Conservation (phyloP, 2,888 invertebrate genomes). For the Cerastoderma edule region DNA sequence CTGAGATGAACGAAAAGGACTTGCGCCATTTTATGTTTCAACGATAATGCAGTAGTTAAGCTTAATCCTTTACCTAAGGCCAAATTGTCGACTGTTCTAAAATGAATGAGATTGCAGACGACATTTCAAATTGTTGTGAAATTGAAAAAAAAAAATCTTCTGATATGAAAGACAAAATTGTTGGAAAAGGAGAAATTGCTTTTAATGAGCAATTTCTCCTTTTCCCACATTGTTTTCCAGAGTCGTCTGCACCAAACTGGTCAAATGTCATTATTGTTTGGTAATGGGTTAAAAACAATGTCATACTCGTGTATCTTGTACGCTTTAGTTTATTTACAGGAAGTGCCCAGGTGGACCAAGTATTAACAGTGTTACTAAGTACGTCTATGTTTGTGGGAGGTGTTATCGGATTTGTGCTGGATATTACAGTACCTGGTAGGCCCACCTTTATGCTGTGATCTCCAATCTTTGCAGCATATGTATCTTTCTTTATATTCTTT, state of each 20-base stretch:
- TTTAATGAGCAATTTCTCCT: neutral
- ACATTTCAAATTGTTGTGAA: no score
- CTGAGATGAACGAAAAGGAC: no score
- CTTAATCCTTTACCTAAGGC: no score
- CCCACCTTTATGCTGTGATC: neutral
- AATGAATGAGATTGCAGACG: no score
- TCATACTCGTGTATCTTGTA: neutral
- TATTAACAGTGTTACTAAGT: slow-evolving; percentile 70
- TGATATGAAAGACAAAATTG: neutral
- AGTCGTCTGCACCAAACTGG: neutral
- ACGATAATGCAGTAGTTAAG: no score
- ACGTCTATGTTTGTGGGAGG: slow-evolving; percentile 83
- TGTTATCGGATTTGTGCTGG: slow-evolving; percentile 81
- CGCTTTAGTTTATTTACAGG: slow-evolving; percentile 26
- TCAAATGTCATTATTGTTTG: neutral
- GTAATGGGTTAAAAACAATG: neutral
- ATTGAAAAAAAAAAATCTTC: no score
- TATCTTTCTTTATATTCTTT: neutral
- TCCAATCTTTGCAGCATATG: neutral
- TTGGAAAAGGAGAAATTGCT: neutral
- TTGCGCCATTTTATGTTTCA: no score
- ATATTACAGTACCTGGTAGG: slow-evolving; percentile 80
- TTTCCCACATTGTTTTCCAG: neutral
- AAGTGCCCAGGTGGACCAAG: slow-evolving; percentile 54
- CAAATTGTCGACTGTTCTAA: no score